These are phyloP conservation scores for Micrasema minimum DNA, from an alignment of 1,140 invertebrate species.

Conservation along the genomic window DNA sequence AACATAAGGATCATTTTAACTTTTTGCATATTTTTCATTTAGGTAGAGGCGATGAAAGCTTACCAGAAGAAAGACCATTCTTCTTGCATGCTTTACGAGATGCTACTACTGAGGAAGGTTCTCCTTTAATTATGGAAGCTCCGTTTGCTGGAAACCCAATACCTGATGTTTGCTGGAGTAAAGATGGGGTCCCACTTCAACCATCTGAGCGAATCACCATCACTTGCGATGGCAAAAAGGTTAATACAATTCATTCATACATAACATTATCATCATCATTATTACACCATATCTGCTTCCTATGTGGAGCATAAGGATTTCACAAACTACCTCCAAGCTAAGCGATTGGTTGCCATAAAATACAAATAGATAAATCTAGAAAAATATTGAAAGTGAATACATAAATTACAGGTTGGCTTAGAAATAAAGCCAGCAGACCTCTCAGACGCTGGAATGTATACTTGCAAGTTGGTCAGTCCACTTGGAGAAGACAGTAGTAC, in stretches of 20 bases:
- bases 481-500: conserved; percentile 76
- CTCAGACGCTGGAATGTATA: conserved; percentile 82
- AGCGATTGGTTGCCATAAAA: too few species aligned
- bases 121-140: conserved; percentile 72
- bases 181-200: conserved; percentile 76
- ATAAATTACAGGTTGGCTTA: conserved; percentile 70
- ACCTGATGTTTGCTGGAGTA: conserved; percentile 85
- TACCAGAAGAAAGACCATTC: conserved; percentile 77
- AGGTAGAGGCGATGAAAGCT: conserved; percentile 70
- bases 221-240: conserved; percentile 84
- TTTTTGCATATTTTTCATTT: not conserved
- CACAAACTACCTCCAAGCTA: too few species aligned
- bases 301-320: too few species aligned
- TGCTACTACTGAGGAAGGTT: conserved; percentile 81
- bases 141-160: conserved; percentile 87
- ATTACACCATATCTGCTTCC: too few species aligned
- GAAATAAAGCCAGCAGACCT: conserved; percentile 78
- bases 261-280: too few species aligned
- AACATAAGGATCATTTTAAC: too few species aligned
- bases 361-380: too few species aligned
- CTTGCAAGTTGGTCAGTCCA: conserved; percentile 78
- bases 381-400: too few species aligned
- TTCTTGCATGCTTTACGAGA: conserved; percentile 82
- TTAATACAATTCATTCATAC: too few species aligned
- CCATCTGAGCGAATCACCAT: conserved; percentile 75